Percentiles rank a stretch among this genome's conserved stretches.
These are phyloP conservation scores for Dysidea cf. avara DNA, from an alignment of 37 sponge, comb jelly and placozoan genomes.

Conservation along the genomic window DNA sequence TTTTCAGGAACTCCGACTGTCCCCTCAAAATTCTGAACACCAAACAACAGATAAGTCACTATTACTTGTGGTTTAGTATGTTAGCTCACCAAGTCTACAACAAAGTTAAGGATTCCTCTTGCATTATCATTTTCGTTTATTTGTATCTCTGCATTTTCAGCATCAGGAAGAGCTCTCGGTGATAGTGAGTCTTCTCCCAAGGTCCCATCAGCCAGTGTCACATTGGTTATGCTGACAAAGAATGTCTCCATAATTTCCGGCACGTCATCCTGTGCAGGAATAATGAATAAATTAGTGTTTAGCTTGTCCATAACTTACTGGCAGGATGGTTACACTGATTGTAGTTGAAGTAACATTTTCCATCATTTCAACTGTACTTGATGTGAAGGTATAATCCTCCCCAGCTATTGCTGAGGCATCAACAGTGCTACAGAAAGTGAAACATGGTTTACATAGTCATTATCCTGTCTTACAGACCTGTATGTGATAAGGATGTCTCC, in stretches of 20 bases:
- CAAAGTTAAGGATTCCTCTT: conserved; percentile 61
- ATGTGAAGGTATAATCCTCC: conserved; percentile 46
- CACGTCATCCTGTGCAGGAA: conserved; percentile 41
- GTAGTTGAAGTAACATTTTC: conserved; percentile 42
- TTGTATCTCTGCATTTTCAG: conserved; percentile 21
- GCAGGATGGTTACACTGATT: conserved; percentile 61
- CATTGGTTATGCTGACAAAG: conserved; percentile 63
- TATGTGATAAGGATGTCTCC: conserved; percentile 63
- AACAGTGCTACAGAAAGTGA: conserved; percentile 28
- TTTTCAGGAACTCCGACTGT: conserved; percentile 55
- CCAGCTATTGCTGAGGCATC: background rate
- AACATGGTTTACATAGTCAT: no score
- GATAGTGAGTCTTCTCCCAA: conserved; percentile 38
- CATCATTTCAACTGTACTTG: conserved; percentile 21
- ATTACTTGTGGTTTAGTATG: background rate
- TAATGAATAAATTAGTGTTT: background rate
- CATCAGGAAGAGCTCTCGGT: conserved; percentile 28
- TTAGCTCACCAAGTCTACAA: background rate
- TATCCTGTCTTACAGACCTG: conserved; percentile 22
- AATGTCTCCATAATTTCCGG: conserved; percentile 70
- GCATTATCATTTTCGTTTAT: conserved; percentile 71
- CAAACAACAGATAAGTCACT: background rate
- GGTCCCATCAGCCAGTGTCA: conserved; percentile 45
- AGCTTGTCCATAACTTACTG: conserved; percentile 20
- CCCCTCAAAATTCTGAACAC: conserved; percentile 17